Evolutionary conservation across 2,113 vertebrate genomes (phyloP).

Genomic region (Hippopotamus amphibius): DNA sequence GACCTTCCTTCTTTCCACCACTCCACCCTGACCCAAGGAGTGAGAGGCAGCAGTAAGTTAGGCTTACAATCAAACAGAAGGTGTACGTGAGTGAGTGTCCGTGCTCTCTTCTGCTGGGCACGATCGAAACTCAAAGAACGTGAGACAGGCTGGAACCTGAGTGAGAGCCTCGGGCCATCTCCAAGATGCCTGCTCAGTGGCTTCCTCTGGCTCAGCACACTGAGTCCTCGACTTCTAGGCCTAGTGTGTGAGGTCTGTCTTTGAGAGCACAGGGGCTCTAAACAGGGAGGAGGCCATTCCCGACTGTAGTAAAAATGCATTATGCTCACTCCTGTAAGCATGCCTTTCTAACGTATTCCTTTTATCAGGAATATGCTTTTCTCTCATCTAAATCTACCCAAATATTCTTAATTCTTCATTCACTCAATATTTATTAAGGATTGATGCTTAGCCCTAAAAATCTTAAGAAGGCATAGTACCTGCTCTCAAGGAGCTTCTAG

Average conservation of each 20-base stretch:
- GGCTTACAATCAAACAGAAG: neutral
- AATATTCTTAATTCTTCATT: conserved; percentile 12
- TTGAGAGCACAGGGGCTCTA: neutral
- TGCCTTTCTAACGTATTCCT: neutral
- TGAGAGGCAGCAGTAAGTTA: neutral
- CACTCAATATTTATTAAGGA: neutral
- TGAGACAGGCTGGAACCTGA: neutral
- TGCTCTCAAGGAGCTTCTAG: neutral
- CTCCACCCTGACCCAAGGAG: neutral
- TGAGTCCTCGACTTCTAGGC: neutral
- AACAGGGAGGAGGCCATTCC: neutral
- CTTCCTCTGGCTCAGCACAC: neutral
- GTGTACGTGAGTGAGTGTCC: neutral
- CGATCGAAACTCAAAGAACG: conserved; percentile 33
- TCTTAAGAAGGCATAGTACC: neutral
- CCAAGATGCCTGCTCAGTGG: neutral
- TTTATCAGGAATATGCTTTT: conserved; percentile 24
- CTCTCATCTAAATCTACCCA: neutral
- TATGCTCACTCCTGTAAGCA: neutral
- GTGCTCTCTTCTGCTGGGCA: neutral
- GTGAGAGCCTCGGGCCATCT: neutral
- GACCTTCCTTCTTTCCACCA: neutral
- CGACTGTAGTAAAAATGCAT: neutral
- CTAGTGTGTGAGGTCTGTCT: neutral
- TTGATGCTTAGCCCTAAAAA: neutral